These are phyloP conservation scores for cattle (Bos taurus) DNA, from an alignment of 2,113 vertebrate genomes.

Conservation along the genomic window ARS-UCD2.0 NC_037337.1:63464501-63465000, in stretches of 20 bases:
- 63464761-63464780: neutral
- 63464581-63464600: neutral
- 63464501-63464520: too few relatives aligned
- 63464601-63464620: neutral
- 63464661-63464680: neutral
- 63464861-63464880: neutral
- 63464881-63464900: neutral
- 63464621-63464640: neutral
- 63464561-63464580: neutral
- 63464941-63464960: neutral
- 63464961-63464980: neutral
- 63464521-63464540: neutral
- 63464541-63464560: slow-evolving; percentile 19
- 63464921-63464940: neutral
- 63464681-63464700: neutral
- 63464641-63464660: neutral
- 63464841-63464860: neutral
- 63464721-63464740: neutral
- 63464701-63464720: slow-evolving; percentile 36
- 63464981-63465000: neutral
- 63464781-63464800: neutral
- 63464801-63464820: neutral
- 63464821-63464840: neutral
- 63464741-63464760: neutral
- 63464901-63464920: neutral